Evolutionary conservation across 2,797 vertebrate species (phyloP).

Genomic region (Diplodus sargus): DNA sequence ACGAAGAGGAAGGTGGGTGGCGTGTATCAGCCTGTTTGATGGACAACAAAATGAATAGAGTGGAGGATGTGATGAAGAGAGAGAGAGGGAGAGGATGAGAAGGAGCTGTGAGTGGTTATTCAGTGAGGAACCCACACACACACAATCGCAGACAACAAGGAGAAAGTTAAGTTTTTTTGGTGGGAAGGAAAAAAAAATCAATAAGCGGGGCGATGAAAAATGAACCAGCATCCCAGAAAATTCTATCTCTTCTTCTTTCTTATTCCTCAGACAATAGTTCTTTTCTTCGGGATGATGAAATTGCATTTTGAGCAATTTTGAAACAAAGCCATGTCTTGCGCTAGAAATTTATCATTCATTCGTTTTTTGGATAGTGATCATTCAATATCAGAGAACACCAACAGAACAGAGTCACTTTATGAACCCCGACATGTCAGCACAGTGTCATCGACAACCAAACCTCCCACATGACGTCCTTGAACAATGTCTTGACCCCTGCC

Average conservation of each 20-base stretch:
- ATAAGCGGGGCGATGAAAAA: constrained; percentile 48
- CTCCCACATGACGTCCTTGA: not conserved
- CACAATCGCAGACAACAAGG: constrained; percentile 19
- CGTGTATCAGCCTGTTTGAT: constrained; percentile 45
- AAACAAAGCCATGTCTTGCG: not conserved
- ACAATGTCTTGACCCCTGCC: not conserved
- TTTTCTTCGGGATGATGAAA: constrained; percentile 30
- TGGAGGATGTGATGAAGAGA: constrained; percentile 44
- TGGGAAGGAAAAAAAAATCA: constrained; percentile 59
- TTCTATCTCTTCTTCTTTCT: constrained; percentile 25
- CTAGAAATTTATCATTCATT: not conserved
- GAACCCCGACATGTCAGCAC: not conserved
- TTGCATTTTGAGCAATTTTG: constrained; percentile 24
- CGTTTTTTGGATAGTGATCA: not conserved
- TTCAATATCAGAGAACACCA: not conserved
- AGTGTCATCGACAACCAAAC: not conserved
- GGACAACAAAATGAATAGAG: constrained; percentile 47
- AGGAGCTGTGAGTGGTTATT: constrained; percentile 33
- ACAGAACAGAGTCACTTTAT: not conserved
- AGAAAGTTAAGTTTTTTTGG: constrained; percentile 36
- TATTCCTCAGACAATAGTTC: constrained; percentile 10
- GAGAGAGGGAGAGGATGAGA: constrained; percentile 7
- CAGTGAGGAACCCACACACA: constrained; percentile 41
- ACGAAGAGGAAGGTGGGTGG: constrained; percentile 44
- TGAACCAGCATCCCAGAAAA: constrained; percentile 49